phyloP scores from a whole-genome alignment of 2,113 vertebrate genomes.

The Corythornis madagascariensis region DNA sequence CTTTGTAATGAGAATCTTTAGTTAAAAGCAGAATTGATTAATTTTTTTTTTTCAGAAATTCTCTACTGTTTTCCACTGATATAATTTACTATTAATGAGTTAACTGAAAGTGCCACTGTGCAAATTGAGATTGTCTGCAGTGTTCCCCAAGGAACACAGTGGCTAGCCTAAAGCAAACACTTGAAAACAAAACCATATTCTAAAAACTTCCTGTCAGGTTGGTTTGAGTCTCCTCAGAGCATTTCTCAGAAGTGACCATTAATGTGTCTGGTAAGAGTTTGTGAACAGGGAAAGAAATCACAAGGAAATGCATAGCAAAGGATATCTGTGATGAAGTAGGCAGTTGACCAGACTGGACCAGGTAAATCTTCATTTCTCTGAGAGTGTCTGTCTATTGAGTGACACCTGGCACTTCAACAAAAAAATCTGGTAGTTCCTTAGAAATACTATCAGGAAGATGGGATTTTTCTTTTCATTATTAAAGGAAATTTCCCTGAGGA shows the following conservation, averaged over 20 bases:
- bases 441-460: background rate
- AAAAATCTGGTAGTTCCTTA: background rate
- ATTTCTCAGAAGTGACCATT: background rate
- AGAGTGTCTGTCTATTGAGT: background rate
- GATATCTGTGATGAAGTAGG: background rate
- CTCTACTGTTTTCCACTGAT: too few species aligned
- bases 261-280: background rate
- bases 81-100: constrained; percentile 21
- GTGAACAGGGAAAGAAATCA: background rate
- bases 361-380: background rate
- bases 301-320: background rate
- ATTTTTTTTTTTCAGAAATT: background rate
- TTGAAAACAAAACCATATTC: background rate
- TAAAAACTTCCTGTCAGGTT: background rate
- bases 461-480: background rate
- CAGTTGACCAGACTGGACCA: background rate
- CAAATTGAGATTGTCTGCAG: background rate
- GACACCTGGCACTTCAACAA: background rate
- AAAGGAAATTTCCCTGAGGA: background rate
- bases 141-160: background rate
- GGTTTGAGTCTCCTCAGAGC: background rate
- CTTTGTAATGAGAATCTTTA: background rate
- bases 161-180: background rate
- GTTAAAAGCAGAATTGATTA: background rate
- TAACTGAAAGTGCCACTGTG: constrained; percentile 14